Conservation (phyloP, 2,797 vertebrate genomes). For the Enteromius treurensis region DNA sequence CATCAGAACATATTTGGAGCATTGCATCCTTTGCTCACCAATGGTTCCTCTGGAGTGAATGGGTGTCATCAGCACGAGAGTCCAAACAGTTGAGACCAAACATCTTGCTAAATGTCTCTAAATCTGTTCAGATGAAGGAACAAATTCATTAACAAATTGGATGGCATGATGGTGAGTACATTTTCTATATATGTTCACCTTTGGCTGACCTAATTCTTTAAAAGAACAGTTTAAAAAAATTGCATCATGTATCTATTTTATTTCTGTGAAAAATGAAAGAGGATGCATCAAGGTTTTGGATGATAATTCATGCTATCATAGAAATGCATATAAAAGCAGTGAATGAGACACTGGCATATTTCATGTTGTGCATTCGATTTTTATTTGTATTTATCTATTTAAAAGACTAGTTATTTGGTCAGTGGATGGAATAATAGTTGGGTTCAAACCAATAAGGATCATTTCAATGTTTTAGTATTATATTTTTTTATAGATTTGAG, state of each 20-base stretch:
- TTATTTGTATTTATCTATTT: neutral
- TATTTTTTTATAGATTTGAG: neutral
- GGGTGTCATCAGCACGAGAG: neutral
- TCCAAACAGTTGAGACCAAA: neutral
- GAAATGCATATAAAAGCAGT: neutral
- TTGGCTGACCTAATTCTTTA: neutral
- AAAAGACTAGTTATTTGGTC: neutral
- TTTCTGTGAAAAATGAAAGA: neutral
- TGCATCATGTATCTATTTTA: neutral
- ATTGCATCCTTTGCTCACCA: neutral
- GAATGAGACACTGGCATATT: neutral
- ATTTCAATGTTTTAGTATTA: neutral
- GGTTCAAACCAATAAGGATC: neutral
- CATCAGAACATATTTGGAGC: neutral
- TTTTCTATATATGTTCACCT: neutral
- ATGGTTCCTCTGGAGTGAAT: neutral
- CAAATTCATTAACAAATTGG: neutral
- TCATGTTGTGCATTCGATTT: neutral
- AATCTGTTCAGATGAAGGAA: neutral
- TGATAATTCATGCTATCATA: neutral
- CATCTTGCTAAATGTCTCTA: neutral
- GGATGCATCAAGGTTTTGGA: neutral
- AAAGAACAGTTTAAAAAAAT: neutral
- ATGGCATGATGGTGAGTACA: neutral
- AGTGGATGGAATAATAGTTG: neutral